Percentiles rank a stretch among this genome's conserved stretches.
phyloP scores from a whole-genome alignment of 2,888 invertebrate genomes.

The Julus scandinavius region DNA sequence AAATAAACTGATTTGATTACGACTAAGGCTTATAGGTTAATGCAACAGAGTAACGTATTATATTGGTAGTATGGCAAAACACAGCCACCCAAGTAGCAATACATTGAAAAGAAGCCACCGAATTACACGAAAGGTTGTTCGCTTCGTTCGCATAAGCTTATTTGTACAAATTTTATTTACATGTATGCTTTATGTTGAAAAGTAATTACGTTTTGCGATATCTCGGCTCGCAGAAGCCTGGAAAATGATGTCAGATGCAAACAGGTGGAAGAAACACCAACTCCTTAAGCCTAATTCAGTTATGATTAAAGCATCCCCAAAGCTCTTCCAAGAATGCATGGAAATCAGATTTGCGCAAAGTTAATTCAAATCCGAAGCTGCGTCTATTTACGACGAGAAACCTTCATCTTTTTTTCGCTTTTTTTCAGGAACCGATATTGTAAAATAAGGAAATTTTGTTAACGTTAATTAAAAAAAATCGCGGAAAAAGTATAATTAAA shows the following conservation, averaged over 20 bases:
- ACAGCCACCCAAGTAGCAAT: background rate
- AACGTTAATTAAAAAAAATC: background rate
- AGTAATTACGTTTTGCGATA: constrained; percentile 49
- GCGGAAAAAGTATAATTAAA: background rate
- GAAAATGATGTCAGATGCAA: constrained; percentile 36
- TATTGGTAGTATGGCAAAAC: background rate
- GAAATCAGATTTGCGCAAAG: constrained; percentile 12
- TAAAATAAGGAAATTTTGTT: background rate
- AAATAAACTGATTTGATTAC: constrained; percentile 12
- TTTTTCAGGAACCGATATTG: background rate
- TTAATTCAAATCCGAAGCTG: constrained; percentile 19
- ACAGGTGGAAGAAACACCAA: constrained; percentile 46
- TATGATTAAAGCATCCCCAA: constrained; percentile 46
- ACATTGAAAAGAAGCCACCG: background rate
- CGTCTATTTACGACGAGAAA: background rate
- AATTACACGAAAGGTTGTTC: constrained; percentile 35
- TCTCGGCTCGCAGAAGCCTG: constrained; percentile 35
- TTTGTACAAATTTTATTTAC: constrained; percentile 50
- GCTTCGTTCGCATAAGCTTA: constrained; percentile 47
- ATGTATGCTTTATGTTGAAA: constrained; percentile 49
- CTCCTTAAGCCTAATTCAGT: constrained; percentile 44
- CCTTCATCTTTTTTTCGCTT: background rate
- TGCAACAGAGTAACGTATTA: background rate
- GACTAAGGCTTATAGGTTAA: background rate
- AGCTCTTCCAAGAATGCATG: constrained; percentile 17